Conservation (phyloP, 2,888 invertebrate genomes). For the Calliphora vomitoria region DNA sequence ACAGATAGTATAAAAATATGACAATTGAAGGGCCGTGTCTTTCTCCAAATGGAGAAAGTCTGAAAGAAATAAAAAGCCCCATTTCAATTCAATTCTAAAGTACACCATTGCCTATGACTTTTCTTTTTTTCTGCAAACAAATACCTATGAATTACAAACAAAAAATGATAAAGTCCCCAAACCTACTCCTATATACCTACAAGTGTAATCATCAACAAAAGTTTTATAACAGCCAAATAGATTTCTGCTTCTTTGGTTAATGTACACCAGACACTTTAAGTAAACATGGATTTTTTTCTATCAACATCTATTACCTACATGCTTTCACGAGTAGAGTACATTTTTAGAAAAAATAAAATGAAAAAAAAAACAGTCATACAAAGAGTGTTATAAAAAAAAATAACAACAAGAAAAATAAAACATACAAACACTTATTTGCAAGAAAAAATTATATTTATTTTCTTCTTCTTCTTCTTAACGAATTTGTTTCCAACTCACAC, state of each 20-base stretch:
- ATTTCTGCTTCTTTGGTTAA: conserved; percentile 65
- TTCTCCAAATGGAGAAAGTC: background rate
- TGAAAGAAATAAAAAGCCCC: background rate
- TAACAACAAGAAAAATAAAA: conserved; percentile 14
- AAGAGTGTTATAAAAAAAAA: conserved; percentile 39
- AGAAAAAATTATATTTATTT: conserved; percentile 59
- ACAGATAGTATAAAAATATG: too few species aligned
- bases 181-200: conserved; percentile 30
- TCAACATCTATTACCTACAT: conserved; percentile 52
- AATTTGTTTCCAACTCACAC: conserved; percentile 30
- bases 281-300: conserved; percentile 57
- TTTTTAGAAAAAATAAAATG: background rate
- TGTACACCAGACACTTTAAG: conserved; percentile 66
- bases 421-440: conserved; percentile 40
- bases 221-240: conserved; percentile 62
- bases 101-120: conserved; percentile 40
- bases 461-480: conserved; percentile 42
- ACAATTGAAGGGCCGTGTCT: too few species aligned
- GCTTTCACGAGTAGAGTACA: conserved; percentile 35
- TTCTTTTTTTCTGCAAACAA: conserved; percentile 24
- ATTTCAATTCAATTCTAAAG: conserved; percentile 26
- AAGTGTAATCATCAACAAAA: conserved; percentile 59
- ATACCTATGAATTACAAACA: conserved; percentile 28
- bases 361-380: conserved; percentile 18
- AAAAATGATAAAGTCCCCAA: conserved; percentile 35